Conservation (phyloP, 2,113 vertebrate species). For the Mustela nigripes region DNA sequence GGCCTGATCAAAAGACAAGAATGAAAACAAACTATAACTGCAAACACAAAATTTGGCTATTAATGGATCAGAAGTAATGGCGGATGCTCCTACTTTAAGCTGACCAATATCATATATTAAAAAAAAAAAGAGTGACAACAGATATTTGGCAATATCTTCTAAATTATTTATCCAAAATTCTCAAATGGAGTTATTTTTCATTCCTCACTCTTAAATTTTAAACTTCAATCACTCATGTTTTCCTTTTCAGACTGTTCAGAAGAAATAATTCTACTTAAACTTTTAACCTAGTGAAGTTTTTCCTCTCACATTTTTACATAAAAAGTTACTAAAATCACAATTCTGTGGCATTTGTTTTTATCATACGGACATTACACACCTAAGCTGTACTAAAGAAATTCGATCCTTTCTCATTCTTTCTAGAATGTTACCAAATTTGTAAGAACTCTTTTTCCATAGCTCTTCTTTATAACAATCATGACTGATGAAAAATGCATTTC, state of each 20-base stretch:
- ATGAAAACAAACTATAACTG: background rate
- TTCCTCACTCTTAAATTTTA: constrained; percentile 72
- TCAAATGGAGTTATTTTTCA: constrained; percentile 71
- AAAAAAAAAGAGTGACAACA: constrained; percentile 63
- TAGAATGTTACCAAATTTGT: constrained; percentile 70
- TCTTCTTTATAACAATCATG: constrained; percentile 20
- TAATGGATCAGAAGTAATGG: constrained; percentile 19
- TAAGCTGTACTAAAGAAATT: constrained; percentile 73
- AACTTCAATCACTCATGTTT: constrained; percentile 58
- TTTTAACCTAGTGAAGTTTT: constrained; percentile 70
- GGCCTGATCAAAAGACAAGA: constrained; percentile 29
- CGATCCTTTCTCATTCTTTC: constrained; percentile 51
- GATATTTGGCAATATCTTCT: constrained; percentile 55
- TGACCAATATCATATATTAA: constrained; percentile 30
- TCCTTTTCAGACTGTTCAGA: constrained; percentile 76
- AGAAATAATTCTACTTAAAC: constrained; percentile 60
- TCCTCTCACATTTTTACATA: constrained; percentile 69
- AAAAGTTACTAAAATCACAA: constrained; percentile 76
- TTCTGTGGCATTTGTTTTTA: constrained; percentile 76
- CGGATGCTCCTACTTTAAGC: background rate
- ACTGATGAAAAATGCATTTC: constrained; percentile 51
- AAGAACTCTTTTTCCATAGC: constrained; percentile 63
- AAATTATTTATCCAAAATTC: constrained; percentile 69
- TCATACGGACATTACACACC: constrained; percentile 73
- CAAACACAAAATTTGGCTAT: constrained; percentile 52